Evolutionary conservation across 2,888 invertebrate species (phyloP).

Genomic region (Hemaris fuciformis): DNA sequence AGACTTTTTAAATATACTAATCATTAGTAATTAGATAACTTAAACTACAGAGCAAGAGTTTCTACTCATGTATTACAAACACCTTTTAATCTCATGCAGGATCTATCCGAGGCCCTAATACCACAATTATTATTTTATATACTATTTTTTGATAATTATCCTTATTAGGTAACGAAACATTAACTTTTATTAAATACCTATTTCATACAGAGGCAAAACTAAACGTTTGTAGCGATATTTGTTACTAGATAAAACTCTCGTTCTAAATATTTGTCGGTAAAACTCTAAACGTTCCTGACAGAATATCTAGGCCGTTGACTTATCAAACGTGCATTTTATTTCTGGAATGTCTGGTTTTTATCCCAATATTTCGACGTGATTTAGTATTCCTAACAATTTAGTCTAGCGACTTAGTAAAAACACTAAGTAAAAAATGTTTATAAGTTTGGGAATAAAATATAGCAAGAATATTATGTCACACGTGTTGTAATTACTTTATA

Average conservation of each 20-base stretch:
- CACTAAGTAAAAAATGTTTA: too few relatives aligned
- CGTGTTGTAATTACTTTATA: not conserved
- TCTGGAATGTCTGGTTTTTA: not conserved
- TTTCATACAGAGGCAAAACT: too few relatives aligned
- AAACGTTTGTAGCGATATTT: not conserved
- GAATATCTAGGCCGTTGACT: conserved; percentile 2
- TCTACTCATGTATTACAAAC: too few relatives aligned
- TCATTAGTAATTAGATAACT: too few relatives aligned
- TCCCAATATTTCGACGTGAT: not conserved
- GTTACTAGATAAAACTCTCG: not conserved
- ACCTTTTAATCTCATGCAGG: too few relatives aligned
- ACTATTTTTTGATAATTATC: too few relatives aligned
- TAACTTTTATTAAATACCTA: too few relatives aligned
- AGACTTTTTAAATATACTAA: too few relatives aligned
- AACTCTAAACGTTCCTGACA: not conserved
- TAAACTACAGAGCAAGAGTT: too few relatives aligned
- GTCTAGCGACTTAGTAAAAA: not conserved
- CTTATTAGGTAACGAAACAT: too few relatives aligned
- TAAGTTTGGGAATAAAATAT: not conserved
- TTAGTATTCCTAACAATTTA: not conserved
- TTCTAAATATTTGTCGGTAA: not conserved
- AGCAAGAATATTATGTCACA: not conserved
- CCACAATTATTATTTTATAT: too few relatives aligned
- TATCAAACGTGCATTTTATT: not conserved
- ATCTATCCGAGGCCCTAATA: too few relatives aligned